Evolutionary conservation across 2,113 vertebrate genomes (phyloP), one percentile per base, ranked within the genome.

Genomic region (Callionymus lyra): DNA sequence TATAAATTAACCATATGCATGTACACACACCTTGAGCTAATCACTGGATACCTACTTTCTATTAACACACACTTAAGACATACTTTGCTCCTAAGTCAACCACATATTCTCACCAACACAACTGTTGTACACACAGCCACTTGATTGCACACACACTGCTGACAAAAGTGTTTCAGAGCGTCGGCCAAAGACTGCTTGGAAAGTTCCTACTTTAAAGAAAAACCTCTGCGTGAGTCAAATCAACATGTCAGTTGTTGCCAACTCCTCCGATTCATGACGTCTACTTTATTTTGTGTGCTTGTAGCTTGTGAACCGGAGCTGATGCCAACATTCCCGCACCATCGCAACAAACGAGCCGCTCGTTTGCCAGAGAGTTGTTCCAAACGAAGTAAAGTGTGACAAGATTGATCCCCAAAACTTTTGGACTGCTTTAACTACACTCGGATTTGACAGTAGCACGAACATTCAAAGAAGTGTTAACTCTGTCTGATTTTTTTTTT

Each of bases 181-280:
- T 88, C 87, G 0, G 93, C 95, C 0, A 87, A 87, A 12, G 95
- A 98, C 44, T 85, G 87, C 61, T 56, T 97, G 79, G 93, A 96
- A 42, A 98, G 91, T 47, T 96, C 93, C 12, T 98, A 98, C 81
- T 98, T 98, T 79, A 98, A 98, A 65, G 95, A 98, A 65, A 98
- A 98, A 53, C 94, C 95, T 4, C 62, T 97, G 12, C 93, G 94
- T 98, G 66, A 92, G 94, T 93, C 5, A 18, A 42, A 2, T 1
- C 1, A 6, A 6, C 0, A 2, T 4, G 6, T 1, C 1, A 14
- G 15, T 6, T 6, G 18, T 31, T 0, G 1, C 12, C 14, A 9
- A 4, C 1, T 1, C n/a, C 16, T 19, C 9, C n/a, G 16, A 9
- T 38, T 2, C 4, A 2, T 17, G 6, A n/a, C 37, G 9, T 43